A percentile compares a stretch with the other conserved stretches of the same genome.
phyloP scores from a whole-genome alignment of 2,888 invertebrate genomes.

The Chalcis sispes region DNA sequence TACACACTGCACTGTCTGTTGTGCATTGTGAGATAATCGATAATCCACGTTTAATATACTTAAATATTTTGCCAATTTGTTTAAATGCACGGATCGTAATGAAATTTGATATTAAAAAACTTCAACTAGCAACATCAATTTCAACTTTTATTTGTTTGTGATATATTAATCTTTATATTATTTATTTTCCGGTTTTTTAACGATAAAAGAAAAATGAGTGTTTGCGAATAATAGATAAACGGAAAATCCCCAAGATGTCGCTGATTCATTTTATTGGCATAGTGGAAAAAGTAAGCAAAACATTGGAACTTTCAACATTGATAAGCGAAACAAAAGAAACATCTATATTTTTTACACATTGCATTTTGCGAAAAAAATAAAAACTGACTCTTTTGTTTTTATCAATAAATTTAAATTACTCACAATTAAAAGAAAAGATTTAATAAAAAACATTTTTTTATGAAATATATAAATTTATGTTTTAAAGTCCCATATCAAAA shows the following conservation, averaged over 20 bases:
- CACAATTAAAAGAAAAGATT: too few relatives aligned
- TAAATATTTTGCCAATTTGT: too few relatives aligned
- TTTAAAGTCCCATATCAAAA: too few relatives aligned
- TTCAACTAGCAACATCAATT: neutral
- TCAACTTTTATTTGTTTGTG: neutral
- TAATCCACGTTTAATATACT: slow-evolving; percentile 24
- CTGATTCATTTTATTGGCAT: slow-evolving; percentile 6
- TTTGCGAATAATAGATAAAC: neutral
- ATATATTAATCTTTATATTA: slow-evolving; percentile 6
- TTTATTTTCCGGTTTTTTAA: neutral
- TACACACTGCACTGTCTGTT: slow-evolving; percentile 44
- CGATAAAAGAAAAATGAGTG: neutral
- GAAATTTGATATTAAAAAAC: neutral
- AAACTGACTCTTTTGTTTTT: too few relatives aligned
- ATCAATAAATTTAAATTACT: too few relatives aligned
- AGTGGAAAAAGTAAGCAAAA: slow-evolving; percentile 7
- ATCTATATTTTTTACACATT: too few relatives aligned
- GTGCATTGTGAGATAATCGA: slow-evolving; percentile 43
- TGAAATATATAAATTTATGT: too few relatives aligned
- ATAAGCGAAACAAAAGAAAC: too few relatives aligned
- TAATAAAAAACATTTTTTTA: too few relatives aligned
- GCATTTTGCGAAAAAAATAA: too few relatives aligned
- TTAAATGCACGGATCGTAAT: slow-evolving; percentile 34
- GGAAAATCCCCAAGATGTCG: neutral
- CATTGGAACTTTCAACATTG: slow-evolving; percentile 4